Conservation (phyloP, 2,113 vertebrate genomes). For the Brachypodius melanocephalos region DNA sequence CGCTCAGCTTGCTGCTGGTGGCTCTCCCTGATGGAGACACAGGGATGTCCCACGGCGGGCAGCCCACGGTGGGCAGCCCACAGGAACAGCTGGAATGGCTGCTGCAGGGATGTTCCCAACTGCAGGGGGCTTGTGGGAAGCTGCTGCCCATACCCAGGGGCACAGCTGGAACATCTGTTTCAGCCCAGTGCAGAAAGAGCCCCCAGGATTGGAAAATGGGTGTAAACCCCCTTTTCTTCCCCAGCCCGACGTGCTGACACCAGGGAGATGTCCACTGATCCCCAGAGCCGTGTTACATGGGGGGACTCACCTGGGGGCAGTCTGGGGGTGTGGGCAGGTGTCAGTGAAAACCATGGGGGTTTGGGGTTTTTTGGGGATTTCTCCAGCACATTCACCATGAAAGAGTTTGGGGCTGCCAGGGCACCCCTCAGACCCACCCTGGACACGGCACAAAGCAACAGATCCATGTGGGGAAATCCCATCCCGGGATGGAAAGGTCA, state of each 20-base stretch:
- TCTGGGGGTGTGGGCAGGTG: neutral
- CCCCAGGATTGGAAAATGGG: neutral
- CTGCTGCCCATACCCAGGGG: neutral
- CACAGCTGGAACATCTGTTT: neutral
- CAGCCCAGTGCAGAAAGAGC: neutral
- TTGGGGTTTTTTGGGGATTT: neutral
- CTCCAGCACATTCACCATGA: neutral
- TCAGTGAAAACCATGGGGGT: neutral
- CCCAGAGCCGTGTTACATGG: neutral
- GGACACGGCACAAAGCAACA: rapidly evolving
- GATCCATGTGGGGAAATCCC: neutral
- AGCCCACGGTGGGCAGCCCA: neutral
- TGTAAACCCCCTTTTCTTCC: neutral
- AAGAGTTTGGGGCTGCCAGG: neutral
- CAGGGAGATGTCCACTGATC: neutral
- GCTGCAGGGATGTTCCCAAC: neutral
- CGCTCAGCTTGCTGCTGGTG: rapidly evolving
- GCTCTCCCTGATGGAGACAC: neutral
- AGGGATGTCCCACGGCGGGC: neutral
- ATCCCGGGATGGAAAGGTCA: neutral
- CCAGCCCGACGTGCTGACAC: rapidly evolving
- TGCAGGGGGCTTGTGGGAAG: neutral
- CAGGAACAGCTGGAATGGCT: neutral
- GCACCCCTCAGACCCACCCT: neutral
- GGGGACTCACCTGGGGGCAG: neutral